phyloP scores from a whole-genome alignment of 2,113 vertebrate genomes.

The Anolis carolinensis region DNA sequence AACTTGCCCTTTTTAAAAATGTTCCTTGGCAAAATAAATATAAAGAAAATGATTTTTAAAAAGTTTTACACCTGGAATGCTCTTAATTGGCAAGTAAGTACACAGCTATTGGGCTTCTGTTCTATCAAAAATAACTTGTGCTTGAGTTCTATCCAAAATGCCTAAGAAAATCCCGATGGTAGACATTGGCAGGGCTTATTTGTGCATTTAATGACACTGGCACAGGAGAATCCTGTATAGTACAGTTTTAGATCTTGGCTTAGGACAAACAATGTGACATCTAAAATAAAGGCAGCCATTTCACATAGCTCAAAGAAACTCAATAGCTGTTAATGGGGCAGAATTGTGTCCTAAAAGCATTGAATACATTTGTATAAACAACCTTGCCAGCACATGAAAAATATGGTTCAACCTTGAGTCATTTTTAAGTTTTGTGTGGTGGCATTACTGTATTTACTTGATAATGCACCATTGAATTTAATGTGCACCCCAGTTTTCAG shows the following conservation, averaged over 20 bases:
- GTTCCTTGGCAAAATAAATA: neutral
- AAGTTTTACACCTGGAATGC: constrained; percentile 29
- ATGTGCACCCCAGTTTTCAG: too few relatives aligned
- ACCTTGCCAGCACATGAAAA: neutral
- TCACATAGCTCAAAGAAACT: constrained; percentile 30
- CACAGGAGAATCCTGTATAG: constrained; percentile 13
- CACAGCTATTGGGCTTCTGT: constrained; percentile 50
- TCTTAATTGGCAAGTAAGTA: neutral
- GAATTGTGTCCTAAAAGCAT: neutral
- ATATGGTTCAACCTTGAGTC: neutral
- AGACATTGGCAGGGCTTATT: constrained; percentile 35
- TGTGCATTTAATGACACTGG: constrained; percentile 46
- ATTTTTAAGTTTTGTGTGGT: neutral
- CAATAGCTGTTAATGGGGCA: constrained; percentile 26
- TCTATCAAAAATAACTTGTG: constrained; percentile 32
- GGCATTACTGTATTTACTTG: neutral
- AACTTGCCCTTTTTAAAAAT: neutral
- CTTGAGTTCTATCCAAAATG: constrained; percentile 40
- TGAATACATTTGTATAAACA: neutral
- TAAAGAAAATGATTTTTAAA: too few relatives aligned
- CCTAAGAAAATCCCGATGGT: neutral
- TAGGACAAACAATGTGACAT: constrained; percentile 18
- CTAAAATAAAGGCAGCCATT: constrained; percentile 43
- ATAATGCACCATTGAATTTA: too few relatives aligned
- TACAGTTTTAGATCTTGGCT: constrained; percentile 54